These are phyloP conservation scores for Cryptophagus acutangulus DNA, from an alignment of 2,888 invertebrate species.

Conservation along the genomic window DNA sequence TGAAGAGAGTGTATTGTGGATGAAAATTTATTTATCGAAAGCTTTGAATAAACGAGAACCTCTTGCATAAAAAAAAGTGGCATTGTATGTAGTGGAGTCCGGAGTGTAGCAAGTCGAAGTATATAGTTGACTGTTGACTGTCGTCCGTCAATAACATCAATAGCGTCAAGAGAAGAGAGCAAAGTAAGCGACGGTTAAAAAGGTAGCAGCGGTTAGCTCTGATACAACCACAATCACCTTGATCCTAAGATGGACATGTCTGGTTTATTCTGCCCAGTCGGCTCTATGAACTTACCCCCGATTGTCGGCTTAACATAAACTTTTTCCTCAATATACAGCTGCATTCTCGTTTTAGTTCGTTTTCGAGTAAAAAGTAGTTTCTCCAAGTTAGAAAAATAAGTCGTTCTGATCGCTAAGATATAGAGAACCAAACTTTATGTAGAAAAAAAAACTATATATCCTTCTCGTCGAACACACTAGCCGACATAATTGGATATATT, in stretches of 20 bases:
- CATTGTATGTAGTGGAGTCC: conserved; percentile 5
- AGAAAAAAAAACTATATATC: too few relatives aligned
- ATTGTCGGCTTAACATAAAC: conserved; percentile 38
- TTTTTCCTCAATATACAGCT: conserved; percentile 45
- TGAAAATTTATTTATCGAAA: too few relatives aligned
- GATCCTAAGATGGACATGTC: conserved; percentile 43
- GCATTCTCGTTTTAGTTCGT: conserved; percentile 42
- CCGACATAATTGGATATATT: too few relatives aligned
- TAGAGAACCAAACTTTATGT: too few relatives aligned
- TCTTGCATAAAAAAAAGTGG: not conserved
- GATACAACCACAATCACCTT: conserved; percentile 35
- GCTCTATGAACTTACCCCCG: conserved; percentile 42
- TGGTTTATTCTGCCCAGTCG: conserved; percentile 35
- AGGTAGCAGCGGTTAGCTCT: conserved; percentile 24
- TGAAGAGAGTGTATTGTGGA: conserved; percentile 42
- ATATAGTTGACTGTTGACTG: conserved; percentile 16
- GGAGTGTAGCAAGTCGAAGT: too few relatives aligned
- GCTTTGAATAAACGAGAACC: conserved; percentile 6
- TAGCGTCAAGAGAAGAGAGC: conserved; percentile 18
- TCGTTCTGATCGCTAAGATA: too few relatives aligned
- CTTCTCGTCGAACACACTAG: too few relatives aligned
- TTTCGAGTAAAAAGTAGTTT: conserved; percentile 45
- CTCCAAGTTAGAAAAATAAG: conserved; percentile 42
- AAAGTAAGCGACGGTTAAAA: conserved; percentile 27
- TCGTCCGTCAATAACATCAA: conserved; percentile 29